Evolutionary conservation across 2,113 vertebrate genomes (phyloP), one percentile per base, ranked within the genome.

Genomic region (Xiphorhynchus elegans): DNA sequence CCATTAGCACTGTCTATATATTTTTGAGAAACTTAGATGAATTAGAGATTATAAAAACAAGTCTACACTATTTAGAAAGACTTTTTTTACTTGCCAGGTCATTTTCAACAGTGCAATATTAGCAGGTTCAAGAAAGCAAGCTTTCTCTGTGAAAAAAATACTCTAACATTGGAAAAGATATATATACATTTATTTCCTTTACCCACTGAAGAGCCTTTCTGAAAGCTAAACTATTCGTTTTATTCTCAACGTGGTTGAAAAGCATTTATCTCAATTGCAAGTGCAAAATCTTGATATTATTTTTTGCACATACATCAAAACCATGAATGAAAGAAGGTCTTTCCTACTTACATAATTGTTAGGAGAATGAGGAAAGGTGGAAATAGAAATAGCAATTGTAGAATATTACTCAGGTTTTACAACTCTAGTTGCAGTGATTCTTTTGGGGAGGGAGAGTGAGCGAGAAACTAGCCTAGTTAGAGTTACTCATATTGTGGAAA

Each of bases 391-490:
- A 67, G 28, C 29, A 77, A 55, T 13, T 74, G 42, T 52, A 84
- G 46, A 94, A 40, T 3, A 11, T 59, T 53, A 50, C 44, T 21
- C 21, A 50, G 18, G 28, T 74, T 90, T 77, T 55, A 77, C 39
- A 80, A 44, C 29, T 76, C 28, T 3, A 66, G 5, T 18, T 73
- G 17, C 8, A 37, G 29, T 42, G 29, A 68, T 25, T 69, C 7
- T 40, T 37, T 37, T 1, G 2, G 6, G 9, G 10, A 7, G 16
- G 7, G 3, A 59, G 24, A 40, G 8, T 28, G 6, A 5, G 39
- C 40, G 40, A 47, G 11, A 62, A 11, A 52, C 7, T 29, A 68
- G 25, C 31, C 47, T 12, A 20, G 4, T 68, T 63, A 23, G 15
- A 15, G 9, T 13, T 70, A 59, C 5, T n/a, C 0, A 0, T 24